Conservation (phyloP, 2,888 invertebrate species). For the Emmelina monodactyla region DNA sequence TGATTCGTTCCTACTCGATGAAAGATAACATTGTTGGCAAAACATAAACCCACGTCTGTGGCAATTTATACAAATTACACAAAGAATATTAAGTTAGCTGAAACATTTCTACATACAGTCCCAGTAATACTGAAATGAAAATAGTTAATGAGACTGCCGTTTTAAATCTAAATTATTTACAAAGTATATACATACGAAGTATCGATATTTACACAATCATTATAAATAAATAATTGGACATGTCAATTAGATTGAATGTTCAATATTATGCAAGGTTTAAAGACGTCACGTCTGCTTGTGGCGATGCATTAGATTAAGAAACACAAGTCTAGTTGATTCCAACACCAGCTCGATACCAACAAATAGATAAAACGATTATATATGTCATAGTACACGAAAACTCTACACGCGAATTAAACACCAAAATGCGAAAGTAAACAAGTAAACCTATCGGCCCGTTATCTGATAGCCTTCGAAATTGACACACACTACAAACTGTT, state of each 20-base stretch:
- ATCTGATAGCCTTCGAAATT: constrained; percentile 64
- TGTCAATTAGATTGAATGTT: constrained; percentile 58
- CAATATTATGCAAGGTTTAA: constrained; percentile 40
- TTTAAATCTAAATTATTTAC: constrained; percentile 33
- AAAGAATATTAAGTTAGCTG: too few relatives aligned
- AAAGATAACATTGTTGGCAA: too few relatives aligned
- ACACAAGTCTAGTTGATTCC: too few relatives aligned
- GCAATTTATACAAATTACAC: too few relatives aligned
- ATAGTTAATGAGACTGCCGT: constrained; percentile 18
- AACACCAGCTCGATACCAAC: too few relatives aligned
- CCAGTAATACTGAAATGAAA: constrained; percentile 55
- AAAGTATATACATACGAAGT: constrained; percentile 39
- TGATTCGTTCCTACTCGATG: too few relatives aligned
- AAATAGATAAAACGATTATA: neutral
- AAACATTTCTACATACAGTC: constrained; percentile 24
- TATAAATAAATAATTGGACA: constrained; percentile 59
- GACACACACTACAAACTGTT: constrained; percentile 56
- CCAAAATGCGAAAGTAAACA: constrained; percentile 14
- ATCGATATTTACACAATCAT: constrained; percentile 31
- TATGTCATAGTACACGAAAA: neutral
- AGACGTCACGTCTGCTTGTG: constrained; percentile 35
- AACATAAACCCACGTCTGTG: too few relatives aligned
- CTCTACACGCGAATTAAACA: neutral
- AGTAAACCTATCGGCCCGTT: constrained; percentile 26
- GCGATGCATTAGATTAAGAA: constrained; percentile 15